These are phyloP conservation scores for Oligia strigilis DNA, from an alignment of 2,888 invertebrate species.

Conservation along the genomic window DNA sequence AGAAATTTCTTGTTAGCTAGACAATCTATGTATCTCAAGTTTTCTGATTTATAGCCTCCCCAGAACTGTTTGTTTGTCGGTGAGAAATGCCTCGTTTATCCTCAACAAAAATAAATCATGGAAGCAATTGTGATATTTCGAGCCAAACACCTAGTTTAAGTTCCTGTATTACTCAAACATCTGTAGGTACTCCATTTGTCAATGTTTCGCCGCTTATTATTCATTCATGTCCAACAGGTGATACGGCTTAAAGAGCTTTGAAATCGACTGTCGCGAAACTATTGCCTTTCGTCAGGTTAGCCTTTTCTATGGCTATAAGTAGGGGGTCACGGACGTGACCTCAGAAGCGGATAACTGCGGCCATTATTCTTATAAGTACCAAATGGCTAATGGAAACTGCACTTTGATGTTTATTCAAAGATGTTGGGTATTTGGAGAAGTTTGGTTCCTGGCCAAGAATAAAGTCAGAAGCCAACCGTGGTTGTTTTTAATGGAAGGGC, in stretches of 20 bases:
- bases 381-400: neutral
- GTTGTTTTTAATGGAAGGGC: neutral
- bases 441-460: neutral
- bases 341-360: neutral
- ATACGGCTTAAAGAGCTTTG: conserved; percentile 1
- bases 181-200: conserved; percentile 32
- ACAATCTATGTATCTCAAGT: neutral
- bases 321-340: conserved; percentile 16
- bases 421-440: neutral
- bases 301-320: conserved; percentile 1
- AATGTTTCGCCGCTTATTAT: conserved; percentile 21
- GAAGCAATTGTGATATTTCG: conserved; percentile 13
- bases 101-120: conserved; percentile 30
- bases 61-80: neutral
- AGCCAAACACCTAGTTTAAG: neutral
- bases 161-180: conserved; percentile 1
- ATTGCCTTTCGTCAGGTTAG: neutral
- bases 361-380: conserved; percentile 1
- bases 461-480: neutral
- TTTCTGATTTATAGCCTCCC: conserved; percentile 7
- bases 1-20: no score
- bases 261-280: neutral
- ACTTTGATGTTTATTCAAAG: neutral
- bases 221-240: conserved; percentile 47
- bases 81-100: neutral